Conservation (phyloP, 2,888 invertebrate species). For the Rhamnusium bicolor region DNA sequence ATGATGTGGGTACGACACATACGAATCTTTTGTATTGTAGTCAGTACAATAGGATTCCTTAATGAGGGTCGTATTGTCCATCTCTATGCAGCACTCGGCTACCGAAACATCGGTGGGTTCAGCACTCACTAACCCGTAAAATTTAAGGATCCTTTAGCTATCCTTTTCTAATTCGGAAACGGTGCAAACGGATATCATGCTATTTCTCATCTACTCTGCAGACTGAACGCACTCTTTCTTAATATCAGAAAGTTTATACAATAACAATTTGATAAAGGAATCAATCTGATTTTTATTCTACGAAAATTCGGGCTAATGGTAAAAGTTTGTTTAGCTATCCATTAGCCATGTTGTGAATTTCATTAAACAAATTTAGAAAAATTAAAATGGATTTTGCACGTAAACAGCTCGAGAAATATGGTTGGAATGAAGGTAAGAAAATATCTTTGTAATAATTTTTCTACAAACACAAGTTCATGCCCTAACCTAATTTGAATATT, state of each 20-base stretch:
- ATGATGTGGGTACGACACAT: too few species aligned
- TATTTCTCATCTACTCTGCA: too few species aligned
- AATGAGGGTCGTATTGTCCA: too few species aligned
- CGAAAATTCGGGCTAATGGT: not conserved
- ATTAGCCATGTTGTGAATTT: conserved; percentile 16
- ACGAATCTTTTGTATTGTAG: too few species aligned
- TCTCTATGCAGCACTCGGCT: too few species aligned
- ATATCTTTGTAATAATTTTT: not conserved
- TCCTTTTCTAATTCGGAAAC: too few species aligned
- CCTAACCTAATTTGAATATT: not conserved
- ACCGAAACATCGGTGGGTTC: too few species aligned
- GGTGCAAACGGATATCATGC: too few species aligned
- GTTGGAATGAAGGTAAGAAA: conserved; percentile 80
- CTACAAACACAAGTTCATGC: not conserved
- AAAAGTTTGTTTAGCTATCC: not conserved
- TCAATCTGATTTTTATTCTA: not conserved
- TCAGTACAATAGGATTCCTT: too few species aligned
- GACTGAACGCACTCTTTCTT: too few species aligned
- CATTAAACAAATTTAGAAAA: not conserved
- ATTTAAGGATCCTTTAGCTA: too few species aligned
- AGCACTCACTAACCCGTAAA: too few species aligned
- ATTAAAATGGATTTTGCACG: conserved; percentile 79
- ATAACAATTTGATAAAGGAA: not conserved
- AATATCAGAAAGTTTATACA: not conserved
- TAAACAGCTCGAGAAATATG: conserved; percentile 82